Base-by-base conservation (phyloP, 2,888 invertebrate species). In the Sphaerophoria taeniata region DNA sequence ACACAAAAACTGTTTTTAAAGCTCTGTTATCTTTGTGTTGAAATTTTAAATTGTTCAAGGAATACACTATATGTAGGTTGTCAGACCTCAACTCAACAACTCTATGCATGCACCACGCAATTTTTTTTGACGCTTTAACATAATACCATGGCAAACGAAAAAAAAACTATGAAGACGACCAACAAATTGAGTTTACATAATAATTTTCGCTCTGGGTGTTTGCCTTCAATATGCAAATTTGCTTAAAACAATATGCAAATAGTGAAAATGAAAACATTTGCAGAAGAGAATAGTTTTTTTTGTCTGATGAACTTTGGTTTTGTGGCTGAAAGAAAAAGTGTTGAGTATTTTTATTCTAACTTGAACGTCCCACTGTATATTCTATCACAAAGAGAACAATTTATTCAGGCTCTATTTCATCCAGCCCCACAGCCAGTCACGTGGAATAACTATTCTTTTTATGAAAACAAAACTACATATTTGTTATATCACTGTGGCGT, bases 171-270 rank as follows among this genome's bases (percentile, higher is more conserved):
- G 39, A 49, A 60, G 69, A 67, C 67, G 12, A 75, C 39, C 58
- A 49, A 75, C 58, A 65, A 75, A 76, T 76, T 69, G 60, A 67
- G 58, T 67, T 58, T 67, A 63, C 34, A 61, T 73, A 43, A 43
- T 43, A 39, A 60, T 60, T 43, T 60, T 43, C 39, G 33, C 33
- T 4, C 16, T 14, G 6, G 72, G 43, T 56, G 47, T 36, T 53
- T 53, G 31, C 33, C 51, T 61, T 72, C 61, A 14, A 14, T 73
- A 61, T 73, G 61, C 14, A 73, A 63, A 73, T 67, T n/a, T 16
- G 11, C 14, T 56, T 58, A 43, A 49, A 67, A 75, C 36, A 39
- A 49, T 58, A 75, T 75, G 67, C 75, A 75, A 75, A 74, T 24
- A 24, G 24, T 63, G 45, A 61, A 75, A 58, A 75, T 43, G 43